Base-by-base conservation (phyloP, 1,140 invertebrate genomes). In the Drosophila leontia region DNA sequence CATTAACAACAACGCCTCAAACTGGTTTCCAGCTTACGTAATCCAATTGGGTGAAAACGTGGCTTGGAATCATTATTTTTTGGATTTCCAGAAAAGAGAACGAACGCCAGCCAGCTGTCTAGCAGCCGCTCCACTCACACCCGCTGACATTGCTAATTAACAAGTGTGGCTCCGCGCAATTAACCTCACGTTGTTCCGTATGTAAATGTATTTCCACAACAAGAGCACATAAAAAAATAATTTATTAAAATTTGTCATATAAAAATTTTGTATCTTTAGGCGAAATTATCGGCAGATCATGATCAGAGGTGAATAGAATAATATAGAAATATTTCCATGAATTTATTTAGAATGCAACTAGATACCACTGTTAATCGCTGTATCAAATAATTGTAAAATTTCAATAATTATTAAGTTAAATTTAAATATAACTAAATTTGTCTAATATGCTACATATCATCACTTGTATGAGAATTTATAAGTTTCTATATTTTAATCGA, bases 11-110 rank as follows among this genome's bases (percentile, higher is more conserved):
- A 59, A 62, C 50, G n/a, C 19, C 37, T 19, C 29, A 82, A 83
- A 88, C 84, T 81, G 78, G 85, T 88, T 87, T 88, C 47, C 69
- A 58, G 69, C 61, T 87, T 87, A 79, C 81, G 84, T 87, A 87
- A 88, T 81, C 65, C 69, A 70, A 55, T 63, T 70, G 26, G 34
- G 26, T 56, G 64, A 50, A 84, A 77, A 81, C 85, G 75, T 81
- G 80, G 78, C 62, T 84, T 61, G 44, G 48, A 83, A 84, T 56
- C 51, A 58, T 56, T 60, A 59, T 47, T 50, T 50, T 75, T 56
- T 17, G n/a, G 26, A 70, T 61, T 53, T 55, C 29, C 9, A 11
- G 47, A 44, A 45, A n/a, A 29, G 17, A 56, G 44, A 56, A 45
- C 39, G 42, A 61, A 23, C 45, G 13, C 56, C 17, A 26, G n/a